phyloP scores from a whole-genome alignment of 1,140 invertebrate genomes.

The Caenorhabditis elegans region WBcel235 BX284606.5:10131501-10132000 shows the following conservation, averaged over 20 bases:
- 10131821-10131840: not conserved
- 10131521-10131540: not conserved
- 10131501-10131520: too few species aligned
- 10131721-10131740: not conserved
- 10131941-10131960: conserved; percentile 13
- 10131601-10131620: too few species aligned
- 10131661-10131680: conserved; percentile 16
- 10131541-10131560: not conserved
- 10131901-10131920: conserved; percentile 14
- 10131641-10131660: not conserved
- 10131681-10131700: conserved; percentile 18
- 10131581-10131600: too few species aligned
- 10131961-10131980: conserved; percentile 17
- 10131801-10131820: conserved; percentile 16
- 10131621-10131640: not conserved
- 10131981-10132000: not conserved
- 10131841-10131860: conserved; percentile 11
- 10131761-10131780: not conserved
- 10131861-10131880: conserved; percentile 25
- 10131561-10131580: not conserved
- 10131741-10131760: not conserved
- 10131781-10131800: not conserved
- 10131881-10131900: conserved; percentile 29
- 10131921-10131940: not conserved
- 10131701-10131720: not conserved